These are phyloP conservation scores for Prorops nasuta DNA, from an alignment of 1,140 invertebrate genomes.

Conservation along the genomic window DNA sequence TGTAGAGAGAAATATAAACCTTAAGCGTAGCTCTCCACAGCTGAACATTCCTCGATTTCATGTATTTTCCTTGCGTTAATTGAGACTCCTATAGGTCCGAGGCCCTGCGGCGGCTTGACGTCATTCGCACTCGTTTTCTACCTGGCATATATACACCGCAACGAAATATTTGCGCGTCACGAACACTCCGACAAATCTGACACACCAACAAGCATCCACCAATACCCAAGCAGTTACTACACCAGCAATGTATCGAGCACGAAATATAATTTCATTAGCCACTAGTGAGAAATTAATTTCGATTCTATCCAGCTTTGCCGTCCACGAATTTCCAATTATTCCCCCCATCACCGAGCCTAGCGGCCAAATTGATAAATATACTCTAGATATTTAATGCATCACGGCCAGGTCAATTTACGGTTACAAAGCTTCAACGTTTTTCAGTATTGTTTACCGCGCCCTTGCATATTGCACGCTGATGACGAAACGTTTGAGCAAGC, in stretches of 20 bases:
- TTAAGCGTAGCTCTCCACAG: too few species aligned
- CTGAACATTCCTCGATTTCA: slow-evolving; percentile 8
- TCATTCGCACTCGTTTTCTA: slow-evolving; percentile 9
- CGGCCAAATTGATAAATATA: too few species aligned
- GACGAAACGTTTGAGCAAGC: too few species aligned
- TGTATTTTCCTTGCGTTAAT: slow-evolving; percentile 37
- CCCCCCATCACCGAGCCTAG: not conserved
- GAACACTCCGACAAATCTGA: slow-evolving; percentile 1
- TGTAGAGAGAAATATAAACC: too few species aligned
- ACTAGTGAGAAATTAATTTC: slow-evolving; percentile 18
- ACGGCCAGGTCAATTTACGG: too few species aligned
- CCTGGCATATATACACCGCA: not conserved
- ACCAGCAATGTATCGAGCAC: too few species aligned
- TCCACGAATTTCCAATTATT: slow-evolving; percentile 1
- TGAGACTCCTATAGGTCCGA: not conserved
- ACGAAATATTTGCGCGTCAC: slow-evolving; percentile 15
- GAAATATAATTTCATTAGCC: slow-evolving; percentile 18
- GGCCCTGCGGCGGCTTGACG: slow-evolving; percentile 17
- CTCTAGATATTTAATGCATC: too few species aligned
- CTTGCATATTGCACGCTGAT: too few species aligned
- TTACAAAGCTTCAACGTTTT: too few species aligned
- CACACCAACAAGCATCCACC: slow-evolving; percentile 1
- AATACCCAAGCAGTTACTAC: not conserved
- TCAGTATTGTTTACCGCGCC: too few species aligned
- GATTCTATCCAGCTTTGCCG: slow-evolving; percentile 5